phyloP scores from a whole-genome alignment of 2,888 invertebrate genomes.

The Bugula neritina region DNA sequence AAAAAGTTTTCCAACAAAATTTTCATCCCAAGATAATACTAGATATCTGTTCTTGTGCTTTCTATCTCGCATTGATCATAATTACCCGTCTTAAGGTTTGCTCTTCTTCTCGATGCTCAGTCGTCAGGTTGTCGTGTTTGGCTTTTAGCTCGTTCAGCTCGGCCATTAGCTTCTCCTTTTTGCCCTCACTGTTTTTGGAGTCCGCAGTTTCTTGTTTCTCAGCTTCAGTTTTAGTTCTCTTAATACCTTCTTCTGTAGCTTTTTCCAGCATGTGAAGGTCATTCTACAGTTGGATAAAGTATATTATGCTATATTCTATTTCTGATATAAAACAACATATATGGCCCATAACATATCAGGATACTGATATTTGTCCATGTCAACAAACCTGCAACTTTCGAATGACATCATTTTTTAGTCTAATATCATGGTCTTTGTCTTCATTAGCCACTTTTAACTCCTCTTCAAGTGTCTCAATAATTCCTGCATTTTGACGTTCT shows the following conservation, averaged over 20 bases:
- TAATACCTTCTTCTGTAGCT: conserved; percentile 49
- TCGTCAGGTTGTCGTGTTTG: conserved; percentile 43
- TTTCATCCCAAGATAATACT: too few relatives aligned
- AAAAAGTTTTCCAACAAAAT: too few relatives aligned
- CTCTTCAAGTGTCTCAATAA: conserved; percentile 49
- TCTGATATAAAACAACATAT: too few relatives aligned
- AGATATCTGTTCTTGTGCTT: too few relatives aligned
- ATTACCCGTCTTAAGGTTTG: conserved; percentile 47
- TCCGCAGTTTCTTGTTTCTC: conserved; percentile 51
- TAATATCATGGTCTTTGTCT: conserved; percentile 51
- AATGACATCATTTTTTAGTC: conserved; percentile 51
- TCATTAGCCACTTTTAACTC: conserved; percentile 45
- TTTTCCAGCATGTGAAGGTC: conserved; percentile 52
- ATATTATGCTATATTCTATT: neutral
- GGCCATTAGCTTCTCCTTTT: conserved; percentile 42
- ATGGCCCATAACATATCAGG: too few relatives aligned
- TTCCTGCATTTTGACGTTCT: conserved; percentile 44
- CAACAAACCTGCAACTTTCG: conserved; percentile 33
- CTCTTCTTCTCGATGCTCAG: conserved; percentile 50
- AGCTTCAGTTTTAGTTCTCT: conserved; percentile 48
- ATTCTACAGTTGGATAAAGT: conserved; percentile 36
- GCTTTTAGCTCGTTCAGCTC: conserved; percentile 45
- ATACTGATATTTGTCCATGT: neutral
- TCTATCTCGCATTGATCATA: too few relatives aligned
- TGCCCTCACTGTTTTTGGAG: conserved; percentile 50